These are phyloP conservation scores for Drosophila rhopaloa DNA, from an alignment of 1,140 invertebrate genomes.

Conservation along the genomic window DNA sequence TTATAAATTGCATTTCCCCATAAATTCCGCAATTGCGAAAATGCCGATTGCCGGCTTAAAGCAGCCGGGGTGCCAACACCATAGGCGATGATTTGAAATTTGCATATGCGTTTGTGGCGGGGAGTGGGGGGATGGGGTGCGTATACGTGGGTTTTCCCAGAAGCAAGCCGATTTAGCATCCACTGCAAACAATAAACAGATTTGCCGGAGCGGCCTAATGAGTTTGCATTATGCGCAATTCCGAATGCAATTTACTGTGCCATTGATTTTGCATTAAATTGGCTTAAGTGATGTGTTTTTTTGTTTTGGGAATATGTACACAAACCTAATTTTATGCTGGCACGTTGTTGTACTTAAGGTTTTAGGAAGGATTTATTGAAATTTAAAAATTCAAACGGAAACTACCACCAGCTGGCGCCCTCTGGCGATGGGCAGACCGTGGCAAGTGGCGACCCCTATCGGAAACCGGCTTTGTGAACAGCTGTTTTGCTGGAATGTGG, in stretches of 20 bases:
- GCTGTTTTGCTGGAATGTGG: background rate
- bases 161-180: conserved; percentile 11
- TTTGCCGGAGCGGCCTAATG: conserved; percentile 59
- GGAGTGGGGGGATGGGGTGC: background rate
- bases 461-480: background rate
- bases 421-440: background rate
- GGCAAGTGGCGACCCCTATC: conserved; percentile 2
- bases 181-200: conserved; percentile 63
- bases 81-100: conserved; percentile 42
- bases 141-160: background rate
- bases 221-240: conserved; percentile 56
- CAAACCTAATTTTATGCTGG: background rate
- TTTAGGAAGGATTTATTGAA: background rate
- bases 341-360: conserved; percentile 1
- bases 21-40: conserved; percentile 51
- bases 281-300: conserved; percentile 21
- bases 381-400: conserved; percentile 12
- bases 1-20: conserved; percentile 69
- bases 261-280: conserved; percentile 56
- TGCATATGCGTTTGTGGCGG: conserved; percentile 27
- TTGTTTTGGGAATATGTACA: background rate
- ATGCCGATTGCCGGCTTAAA: conserved; percentile 47
- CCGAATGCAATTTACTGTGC: conserved; percentile 46
- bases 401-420: background rate
- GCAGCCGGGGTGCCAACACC: conserved; percentile 19